A percentile compares a stretch with the other conserved stretches of the same genome.
Conservation (phyloP, 2,113 vertebrate species). For the Chlorodrepanis virens region DNA sequence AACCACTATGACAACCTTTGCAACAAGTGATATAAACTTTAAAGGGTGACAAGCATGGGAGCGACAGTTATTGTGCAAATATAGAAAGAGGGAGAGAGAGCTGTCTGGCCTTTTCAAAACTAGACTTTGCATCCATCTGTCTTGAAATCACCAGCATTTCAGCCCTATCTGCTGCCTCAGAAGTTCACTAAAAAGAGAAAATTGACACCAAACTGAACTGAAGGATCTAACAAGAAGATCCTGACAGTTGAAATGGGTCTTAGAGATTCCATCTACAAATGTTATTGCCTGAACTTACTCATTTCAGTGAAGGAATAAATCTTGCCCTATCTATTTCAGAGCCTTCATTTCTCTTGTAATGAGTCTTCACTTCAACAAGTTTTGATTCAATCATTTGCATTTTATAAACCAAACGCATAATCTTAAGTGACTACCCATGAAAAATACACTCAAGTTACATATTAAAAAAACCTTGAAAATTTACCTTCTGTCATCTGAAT, state of each 20-base stretch:
- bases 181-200: slow-evolving; percentile 42
- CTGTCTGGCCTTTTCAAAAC: slow-evolving; percentile 57
- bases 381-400: not conserved
- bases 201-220: slow-evolving; percentile 1
- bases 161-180: not conserved
- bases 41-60: slow-evolving; percentile 44
- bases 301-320: slow-evolving; percentile 5
- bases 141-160: slow-evolving; percentile 8
- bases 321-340: not conserved
- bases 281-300: slow-evolving; percentile 6
- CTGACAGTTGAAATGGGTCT: slow-evolving; percentile 5
- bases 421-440: not conserved
- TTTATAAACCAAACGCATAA: not conserved
- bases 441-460: not conserved
- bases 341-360: not conserved
- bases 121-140: not conserved
- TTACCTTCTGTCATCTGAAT: not conserved
- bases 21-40: slow-evolving; percentile 55
- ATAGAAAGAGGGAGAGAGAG: not conserved
- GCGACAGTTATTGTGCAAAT: slow-evolving; percentile 53
- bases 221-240: slow-evolving; percentile 11
- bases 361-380: not conserved
- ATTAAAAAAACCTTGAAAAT: not conserved
- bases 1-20: slow-evolving; percentile 17
- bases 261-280: slow-evolving; percentile 11